Percentiles rank a stretch among this genome's conserved stretches.
Evolutionary conservation across 2,113 vertebrate species (phyloP).

Genomic region (Leptobrachium leishanense): DNA sequence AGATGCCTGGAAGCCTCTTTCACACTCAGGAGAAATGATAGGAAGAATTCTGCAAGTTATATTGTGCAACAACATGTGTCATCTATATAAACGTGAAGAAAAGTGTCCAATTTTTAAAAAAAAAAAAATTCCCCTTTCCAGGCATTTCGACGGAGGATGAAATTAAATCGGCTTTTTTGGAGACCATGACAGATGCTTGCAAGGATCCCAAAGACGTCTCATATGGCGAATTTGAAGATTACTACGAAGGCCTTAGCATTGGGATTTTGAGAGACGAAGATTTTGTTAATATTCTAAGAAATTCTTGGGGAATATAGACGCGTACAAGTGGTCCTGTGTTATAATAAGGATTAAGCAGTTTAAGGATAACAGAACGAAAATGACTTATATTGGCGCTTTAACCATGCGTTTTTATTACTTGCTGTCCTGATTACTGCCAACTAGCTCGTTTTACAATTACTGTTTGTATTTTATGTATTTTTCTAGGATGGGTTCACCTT

Average conservation of each 20-base stretch:
- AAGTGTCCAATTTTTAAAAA: neutral
- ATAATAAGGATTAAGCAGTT: too few species aligned
- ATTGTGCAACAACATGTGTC: constrained; percentile 25
- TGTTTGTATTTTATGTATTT: too few species aligned
- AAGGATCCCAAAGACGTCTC: constrained; percentile 65
- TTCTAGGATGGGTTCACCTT: too few species aligned
- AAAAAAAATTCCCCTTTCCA: constrained; percentile 55
- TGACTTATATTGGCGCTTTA: too few species aligned
- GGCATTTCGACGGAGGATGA: constrained; percentile 70
- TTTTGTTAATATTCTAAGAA: constrained; percentile 70
- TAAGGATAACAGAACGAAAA: too few species aligned
- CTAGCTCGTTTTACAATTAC: neutral
- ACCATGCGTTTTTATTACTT: neutral
- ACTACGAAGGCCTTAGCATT: constrained; percentile 78
- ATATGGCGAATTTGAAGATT: constrained; percentile 80
- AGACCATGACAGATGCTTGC: constrained; percentile 66
- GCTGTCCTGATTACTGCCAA: neutral
- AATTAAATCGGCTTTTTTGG: constrained; percentile 67
- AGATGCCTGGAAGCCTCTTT: constrained; percentile 25
- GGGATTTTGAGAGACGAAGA: constrained; percentile 67
- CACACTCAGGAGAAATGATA: constrained; percentile 20
- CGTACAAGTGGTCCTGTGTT: too few species aligned
- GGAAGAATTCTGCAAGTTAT: constrained; percentile 25
- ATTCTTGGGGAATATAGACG: constrained; percentile 73
- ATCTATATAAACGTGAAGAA: constrained; percentile 18